phyloP scores from a whole-genome alignment of 1,140 invertebrate genomes.

The Phocides pigmalion region DNA sequence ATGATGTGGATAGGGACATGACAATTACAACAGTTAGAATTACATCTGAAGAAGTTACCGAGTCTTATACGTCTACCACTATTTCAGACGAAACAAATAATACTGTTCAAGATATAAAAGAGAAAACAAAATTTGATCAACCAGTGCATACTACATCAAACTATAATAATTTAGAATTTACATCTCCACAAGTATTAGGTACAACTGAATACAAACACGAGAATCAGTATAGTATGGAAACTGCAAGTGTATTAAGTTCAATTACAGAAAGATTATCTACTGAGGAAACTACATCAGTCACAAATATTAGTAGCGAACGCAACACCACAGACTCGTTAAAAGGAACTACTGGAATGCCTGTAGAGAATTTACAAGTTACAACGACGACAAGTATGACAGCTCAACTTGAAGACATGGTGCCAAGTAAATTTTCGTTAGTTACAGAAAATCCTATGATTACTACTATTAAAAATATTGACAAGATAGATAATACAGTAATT shows the following conservation, averaged over 20 bases:
- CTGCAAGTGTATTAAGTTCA: neutral
- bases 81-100: neutral
- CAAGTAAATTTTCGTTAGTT: too few relatives aligned
- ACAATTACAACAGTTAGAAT: too few relatives aligned
- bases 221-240: neutral
- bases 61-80: neutral
- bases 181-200: neutral
- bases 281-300: neutral
- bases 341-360: neutral
- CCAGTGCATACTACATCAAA: neutral
- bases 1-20: too few relatives aligned
- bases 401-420: too few relatives aligned
- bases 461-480: too few relatives aligned
- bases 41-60: neutral
- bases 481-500: too few relatives aligned
- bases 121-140: neutral
- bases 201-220: neutral
- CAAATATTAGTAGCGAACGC: neutral
- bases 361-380: neutral
- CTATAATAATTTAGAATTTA: neutral
- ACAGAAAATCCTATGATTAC: too few relatives aligned
- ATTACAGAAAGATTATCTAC: neutral
- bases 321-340: neutral
- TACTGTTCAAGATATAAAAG: neutral
- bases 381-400: neutral